Base-by-base conservation (phyloP, 2,888 invertebrate species). In the Lasioglossum lativentre region DNA sequence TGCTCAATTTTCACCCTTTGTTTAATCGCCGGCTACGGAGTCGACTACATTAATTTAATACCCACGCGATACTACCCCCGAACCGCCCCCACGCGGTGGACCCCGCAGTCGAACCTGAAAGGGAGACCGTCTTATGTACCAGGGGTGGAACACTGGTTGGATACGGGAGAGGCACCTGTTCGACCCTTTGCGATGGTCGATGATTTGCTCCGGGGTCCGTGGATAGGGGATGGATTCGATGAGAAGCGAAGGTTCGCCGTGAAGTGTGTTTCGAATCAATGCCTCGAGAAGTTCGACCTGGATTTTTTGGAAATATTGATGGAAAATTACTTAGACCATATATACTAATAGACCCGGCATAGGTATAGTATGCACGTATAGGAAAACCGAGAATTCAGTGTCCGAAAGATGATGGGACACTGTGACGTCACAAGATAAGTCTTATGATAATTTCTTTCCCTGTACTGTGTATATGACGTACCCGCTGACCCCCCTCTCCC, bases 1-100 rank as follows among this genome's bases (percentile, higher is more conserved):
- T 93, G 91, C 94, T 94, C 93, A 93, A 94, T 94, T 94, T 94
- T 94, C 94, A 93, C 94, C 95, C 95, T 94, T 95, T 95, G 94
- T 95, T 95, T 94, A 94, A 94, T 94, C 94, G 93, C 91, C 89
- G 92, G 83, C 90, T 92, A 90, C 91, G 88, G 93, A 93, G 93
- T 94, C 92, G 93, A 93, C 94, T 93, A 93, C 93, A 94, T 94
- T 94, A 94, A 94, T 94, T 94, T 93, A 92, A 93, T 94, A 93
- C 93, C 52, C 52, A 52, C 52, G 52, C 52, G 23, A n/a, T 52
- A 52, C 52, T 52, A 52, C 23, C n/a, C n/a, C n/a, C n/a, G 52
- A 52, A 52, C 52, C 52, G 10, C 52, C 52, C 52, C 91, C 89
- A 90, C 92, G 92, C 92, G 92, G 91, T 92, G 68, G 0, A 68